phyloP scores from a whole-genome alignment of 1,140 invertebrate species.

The Drosophila miranda region DNA sequence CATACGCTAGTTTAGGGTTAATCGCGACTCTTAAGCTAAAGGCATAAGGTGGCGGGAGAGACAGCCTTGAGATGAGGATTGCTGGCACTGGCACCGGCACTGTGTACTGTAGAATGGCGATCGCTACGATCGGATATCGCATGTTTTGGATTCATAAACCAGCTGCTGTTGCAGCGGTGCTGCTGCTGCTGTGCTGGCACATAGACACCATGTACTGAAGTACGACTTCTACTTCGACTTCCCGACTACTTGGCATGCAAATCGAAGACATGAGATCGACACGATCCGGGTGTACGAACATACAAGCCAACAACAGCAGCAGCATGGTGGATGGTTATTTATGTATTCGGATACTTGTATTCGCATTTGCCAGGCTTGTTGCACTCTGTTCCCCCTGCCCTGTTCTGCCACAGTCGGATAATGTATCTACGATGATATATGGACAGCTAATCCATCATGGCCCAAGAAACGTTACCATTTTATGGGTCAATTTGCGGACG shows the following conservation, averaged over 20 bases:
- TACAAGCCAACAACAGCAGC: slow-evolving; percentile 4
- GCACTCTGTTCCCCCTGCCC: slow-evolving; percentile 3
- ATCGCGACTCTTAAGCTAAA: slow-evolving; percentile 41
- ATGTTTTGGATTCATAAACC: slow-evolving; percentile 27
- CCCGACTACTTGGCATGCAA: slow-evolving; percentile 35
- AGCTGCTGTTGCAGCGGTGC: slow-evolving; percentile 6
- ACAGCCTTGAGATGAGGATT: slow-evolving; percentile 18
- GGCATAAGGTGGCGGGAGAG: slow-evolving; percentile 10
- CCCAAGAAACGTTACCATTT: slow-evolving; percentile 45
- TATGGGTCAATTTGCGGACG: slow-evolving; percentile 73
- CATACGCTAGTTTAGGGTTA: slow-evolving; percentile 4
- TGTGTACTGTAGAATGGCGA: slow-evolving; percentile 9
- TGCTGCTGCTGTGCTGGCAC: slow-evolving; percentile 6
- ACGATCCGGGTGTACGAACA: slow-evolving; percentile 31
- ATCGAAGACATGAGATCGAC: slow-evolving; percentile 39
- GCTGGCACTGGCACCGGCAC: too few species aligned
- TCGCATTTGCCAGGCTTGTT: background rate
- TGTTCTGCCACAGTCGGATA: slow-evolving; percentile 27
- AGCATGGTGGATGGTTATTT: slow-evolving; percentile 24
- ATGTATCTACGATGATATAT: slow-evolving; percentile 54
- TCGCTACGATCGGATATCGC: slow-evolving; percentile 27
- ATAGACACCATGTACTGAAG: slow-evolving; percentile 1
- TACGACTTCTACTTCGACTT: slow-evolving; percentile 2
- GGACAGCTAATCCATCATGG: slow-evolving; percentile 50
- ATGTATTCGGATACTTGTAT: slow-evolving; percentile 27